Base-by-base conservation (phyloP, 2,888 invertebrate species). In the Athalia cordata region DNA sequence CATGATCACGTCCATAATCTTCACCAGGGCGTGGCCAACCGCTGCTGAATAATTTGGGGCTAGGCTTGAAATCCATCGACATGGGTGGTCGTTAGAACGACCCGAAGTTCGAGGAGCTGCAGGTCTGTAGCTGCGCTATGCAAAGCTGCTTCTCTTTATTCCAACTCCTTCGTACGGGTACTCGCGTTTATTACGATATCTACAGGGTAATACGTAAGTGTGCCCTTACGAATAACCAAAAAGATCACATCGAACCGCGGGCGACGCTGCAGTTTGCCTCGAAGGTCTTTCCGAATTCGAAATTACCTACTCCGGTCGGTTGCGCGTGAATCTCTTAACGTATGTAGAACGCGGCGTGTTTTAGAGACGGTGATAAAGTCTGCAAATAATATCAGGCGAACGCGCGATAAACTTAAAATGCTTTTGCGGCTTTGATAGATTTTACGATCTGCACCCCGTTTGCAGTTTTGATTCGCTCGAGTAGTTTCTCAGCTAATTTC, bases 341-440 rank as follows among this genome's bases (percentile, higher is more conserved):
- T 29, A 29, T 29, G 29, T 29, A 29, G 29, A 29, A 29, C 29
- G 29, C 29, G 29, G 1, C 75, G 62, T 9, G 50, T 52, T 75
- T 50, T 75, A 50, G 64, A 62, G 75, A 75, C 82, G 85, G 85
- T 84, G 81, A 86, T 87, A 87, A 87, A 86, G 84, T 85, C 84
- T 83, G 84, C 84, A 83, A 87, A 87, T 86, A 87, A 86, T 86
- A 87, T 86, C 83, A 82, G 57, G 74, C 85, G 83, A 83, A 29
- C 29, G 29, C 29, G 84, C 84, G 84, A 86, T 85, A 85, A 85
- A 85, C 81, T 77, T 64, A 66, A 13, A 67, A 59, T 47, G 66
- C 78, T 62, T 59, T 52, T 50, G 70, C 81, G 81, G 82, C 84
- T 84, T 84, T 85, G 86, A 86, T 86, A 85, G 83, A 84, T 81